Conservation (phyloP, 2,113 vertebrate species). For the Neofelis nebulosa region DNA sequence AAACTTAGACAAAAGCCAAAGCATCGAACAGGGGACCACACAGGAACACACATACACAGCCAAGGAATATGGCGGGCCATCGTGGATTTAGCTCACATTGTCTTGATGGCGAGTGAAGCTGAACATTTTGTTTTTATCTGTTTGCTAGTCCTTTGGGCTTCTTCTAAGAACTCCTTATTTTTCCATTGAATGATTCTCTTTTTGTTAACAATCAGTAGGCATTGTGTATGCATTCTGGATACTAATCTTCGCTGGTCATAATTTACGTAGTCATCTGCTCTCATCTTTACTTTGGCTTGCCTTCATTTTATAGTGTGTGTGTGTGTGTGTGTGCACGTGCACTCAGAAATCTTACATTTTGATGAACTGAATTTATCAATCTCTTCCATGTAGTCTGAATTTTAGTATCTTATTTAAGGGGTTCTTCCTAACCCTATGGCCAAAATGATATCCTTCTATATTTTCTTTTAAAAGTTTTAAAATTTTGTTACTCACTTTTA, state of each 20-base stretch:
- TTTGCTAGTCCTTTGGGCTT: not conserved
- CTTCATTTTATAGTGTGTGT: not conserved
- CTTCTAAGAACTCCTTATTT: not conserved
- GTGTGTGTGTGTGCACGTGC: fast-evolving
- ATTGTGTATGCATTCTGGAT: not conserved
- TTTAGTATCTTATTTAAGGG: not conserved
- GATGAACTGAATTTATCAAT: not conserved
- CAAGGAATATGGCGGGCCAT: fast-evolving
- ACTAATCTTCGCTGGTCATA: not conserved
- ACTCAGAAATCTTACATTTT: not conserved
- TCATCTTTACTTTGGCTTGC: not conserved
- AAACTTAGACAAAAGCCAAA: not conserved
- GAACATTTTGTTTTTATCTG: not conserved
- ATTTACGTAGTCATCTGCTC: not conserved
- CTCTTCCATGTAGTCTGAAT: not conserved
- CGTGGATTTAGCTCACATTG: not conserved
- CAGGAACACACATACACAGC: fast-evolving
- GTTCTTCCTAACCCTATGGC: not conserved
- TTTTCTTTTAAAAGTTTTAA: not conserved
- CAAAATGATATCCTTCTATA: not conserved
- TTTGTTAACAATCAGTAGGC: not conserved
- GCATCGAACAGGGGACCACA: fast-evolving
- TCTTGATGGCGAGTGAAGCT: not conserved
- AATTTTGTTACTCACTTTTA: not conserved
- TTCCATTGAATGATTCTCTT: not conserved